Percentiles rank a stretch among this genome's conserved stretches.
Conservation (phyloP, 2,797 vertebrate species). For the Acanthopagrus latus region DNA sequence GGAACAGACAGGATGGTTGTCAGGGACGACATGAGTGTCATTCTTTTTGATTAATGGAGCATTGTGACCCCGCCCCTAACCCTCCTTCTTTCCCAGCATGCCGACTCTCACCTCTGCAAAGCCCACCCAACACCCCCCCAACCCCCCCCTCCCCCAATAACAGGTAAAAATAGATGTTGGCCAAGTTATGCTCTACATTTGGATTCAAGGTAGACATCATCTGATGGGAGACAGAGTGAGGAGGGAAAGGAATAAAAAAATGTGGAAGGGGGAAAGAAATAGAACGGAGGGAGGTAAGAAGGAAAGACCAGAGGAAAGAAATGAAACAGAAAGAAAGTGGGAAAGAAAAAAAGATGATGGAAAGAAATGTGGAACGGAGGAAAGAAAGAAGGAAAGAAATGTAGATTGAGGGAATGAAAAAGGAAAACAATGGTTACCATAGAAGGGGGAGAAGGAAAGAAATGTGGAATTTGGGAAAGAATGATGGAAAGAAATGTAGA, state of each 20-base stretch:
- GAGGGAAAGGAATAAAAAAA: background rate
- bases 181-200: slow-evolving; percentile 65
- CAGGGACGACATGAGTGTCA: slow-evolving; percentile 91
- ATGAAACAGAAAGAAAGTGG: background rate
- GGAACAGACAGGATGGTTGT: slow-evolving; percentile 83
- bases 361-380: background rate
- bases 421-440: background rate
- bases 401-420: background rate
- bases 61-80: slow-evolving; percentile 87
- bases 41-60: slow-evolving; percentile 95
- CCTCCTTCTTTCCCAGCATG: slow-evolving; percentile 70
- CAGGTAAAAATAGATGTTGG: slow-evolving; percentile 83
- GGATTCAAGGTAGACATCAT: slow-evolving; percentile 37
- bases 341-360: background rate
- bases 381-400: background rate
- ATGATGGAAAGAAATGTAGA: slow-evolving; percentile 44
- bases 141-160: slow-evolving; percentile 36
- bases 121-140: slow-evolving; percentile 4
- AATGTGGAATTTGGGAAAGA: slow-evolving; percentile 51
- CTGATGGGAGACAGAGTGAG: slow-evolving; percentile 16
- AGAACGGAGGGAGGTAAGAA: background rate
- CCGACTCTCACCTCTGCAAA: slow-evolving; percentile 73
- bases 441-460: background rate
- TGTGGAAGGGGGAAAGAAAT: background rate
- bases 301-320: background rate